These are phyloP conservation scores for Papilio protenor DNA, from an alignment of 2,888 invertebrate genomes.

Conservation along the genomic window DNA sequence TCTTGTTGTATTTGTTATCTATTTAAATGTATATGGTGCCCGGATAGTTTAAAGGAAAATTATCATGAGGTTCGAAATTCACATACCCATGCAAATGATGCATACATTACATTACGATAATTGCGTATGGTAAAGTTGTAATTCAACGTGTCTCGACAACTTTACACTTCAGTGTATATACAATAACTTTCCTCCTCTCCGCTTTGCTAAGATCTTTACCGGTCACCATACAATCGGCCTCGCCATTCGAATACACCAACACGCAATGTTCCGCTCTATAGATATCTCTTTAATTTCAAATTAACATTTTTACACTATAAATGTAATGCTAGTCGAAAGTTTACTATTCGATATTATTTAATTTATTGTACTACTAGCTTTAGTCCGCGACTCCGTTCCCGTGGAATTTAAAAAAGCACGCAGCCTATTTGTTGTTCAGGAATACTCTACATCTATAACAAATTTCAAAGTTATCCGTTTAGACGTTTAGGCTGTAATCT, in stretches of 20 bases:
- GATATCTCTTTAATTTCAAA: constrained; percentile 14
- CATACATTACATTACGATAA: neutral
- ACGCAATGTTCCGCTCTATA: constrained; percentile 30
- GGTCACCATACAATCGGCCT: neutral
- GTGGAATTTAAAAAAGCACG: neutral
- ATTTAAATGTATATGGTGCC: neutral
- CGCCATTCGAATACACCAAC: neutral
- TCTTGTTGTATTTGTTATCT: neutral
- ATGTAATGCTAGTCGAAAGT: neutral
- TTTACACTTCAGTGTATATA: neutral
- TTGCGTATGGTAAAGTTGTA: neutral
- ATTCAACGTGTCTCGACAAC: neutral
- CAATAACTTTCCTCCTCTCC: neutral
- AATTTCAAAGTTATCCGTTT: too few relatives aligned
- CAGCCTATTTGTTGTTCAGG: too few relatives aligned
- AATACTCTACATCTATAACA: too few relatives aligned
- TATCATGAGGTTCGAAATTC: neutral
- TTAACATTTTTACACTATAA: constrained; percentile 31
- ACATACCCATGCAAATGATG: neutral
- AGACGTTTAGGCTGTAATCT: too few relatives aligned
- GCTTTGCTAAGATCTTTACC: neutral
- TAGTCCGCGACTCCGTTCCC: neutral
- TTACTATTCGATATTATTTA: constrained; percentile 10
- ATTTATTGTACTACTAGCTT: neutral
- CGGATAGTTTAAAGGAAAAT: neutral